Evolutionary conservation across 2,888 invertebrate species (phyloP), one percentile per base, ranked within the genome.

Genomic region (Apantesis nais): DNA sequence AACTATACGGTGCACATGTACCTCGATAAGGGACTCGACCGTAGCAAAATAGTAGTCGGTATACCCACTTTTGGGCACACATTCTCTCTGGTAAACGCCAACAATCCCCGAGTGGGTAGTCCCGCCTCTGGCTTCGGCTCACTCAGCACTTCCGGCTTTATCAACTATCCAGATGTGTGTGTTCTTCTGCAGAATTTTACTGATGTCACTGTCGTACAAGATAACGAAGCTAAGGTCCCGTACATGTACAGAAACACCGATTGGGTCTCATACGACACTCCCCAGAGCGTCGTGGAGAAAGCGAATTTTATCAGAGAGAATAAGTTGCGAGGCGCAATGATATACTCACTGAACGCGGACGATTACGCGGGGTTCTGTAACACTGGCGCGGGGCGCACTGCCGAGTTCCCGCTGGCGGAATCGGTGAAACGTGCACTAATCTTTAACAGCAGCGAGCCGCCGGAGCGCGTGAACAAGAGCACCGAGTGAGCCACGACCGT

Each of bases 41-140:
- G 95, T 55, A 95, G 96, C 61, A 98, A 98, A 90, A 96, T 99
- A 29, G 96, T 98, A 16, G 95, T 99, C 1, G 99, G 99, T 0
- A 95, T 99, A 82, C 98, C 99, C 9, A 97, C 98, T 0, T 99
- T 98, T 87, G 98, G 98, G 0, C 98, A 98, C 86, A 96, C 97
- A 7, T 98, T 96, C 84, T 96, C 94, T 60, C 92, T 98, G 64
- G 94, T 97, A 0, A 98, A 97, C 91, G 86, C 95, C 0, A 87
- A 95, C 19, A 97, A 97, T 87, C 95, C 96, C 71, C 96, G 94
- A 8, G 92, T 98, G 9, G 96, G 96, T 66, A 97, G 97, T 22
- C 98, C 98, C 0, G 96, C 97, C 0, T 93, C 94, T 12, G 97
- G 97, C 1, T 95, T 95, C 83, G 98, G 98, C 0, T 88, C 93